phyloP scores from a whole-genome alignment of 1,140 invertebrate genomes.

The Himalopsyche phryganea region DNA sequence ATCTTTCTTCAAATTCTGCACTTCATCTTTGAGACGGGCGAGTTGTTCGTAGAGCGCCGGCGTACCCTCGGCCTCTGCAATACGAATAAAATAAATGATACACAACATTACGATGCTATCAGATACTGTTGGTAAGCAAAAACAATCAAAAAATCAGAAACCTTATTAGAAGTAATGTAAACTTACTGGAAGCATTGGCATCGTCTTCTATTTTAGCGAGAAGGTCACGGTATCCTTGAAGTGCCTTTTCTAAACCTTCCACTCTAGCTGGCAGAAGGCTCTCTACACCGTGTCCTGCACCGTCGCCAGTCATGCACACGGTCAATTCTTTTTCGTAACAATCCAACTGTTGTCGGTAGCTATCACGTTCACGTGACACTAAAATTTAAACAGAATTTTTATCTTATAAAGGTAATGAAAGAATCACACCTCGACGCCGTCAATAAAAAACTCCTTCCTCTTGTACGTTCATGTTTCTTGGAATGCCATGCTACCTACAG shows the following conservation, averaged over 20 bases:
- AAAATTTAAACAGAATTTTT: constrained; percentile 38
- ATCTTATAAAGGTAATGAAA: background rate
- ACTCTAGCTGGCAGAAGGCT: constrained; percentile 54
- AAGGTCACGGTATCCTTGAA: constrained; percentile 67
- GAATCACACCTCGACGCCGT: background rate
- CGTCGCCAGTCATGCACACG: constrained; percentile 44
- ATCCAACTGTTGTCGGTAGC: constrained; percentile 70
- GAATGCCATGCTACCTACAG: too few species aligned
- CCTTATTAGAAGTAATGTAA: background rate
- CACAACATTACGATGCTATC: too few species aligned
- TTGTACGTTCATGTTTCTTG: too few species aligned
- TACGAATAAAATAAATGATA: background rate
- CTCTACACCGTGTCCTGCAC: constrained; percentile 37
- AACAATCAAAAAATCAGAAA: too few species aligned
- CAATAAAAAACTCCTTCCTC: background rate
- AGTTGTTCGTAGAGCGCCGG: constrained; percentile 41
- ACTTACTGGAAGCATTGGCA: constrained; percentile 42
- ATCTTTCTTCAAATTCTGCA: constrained; percentile 53
- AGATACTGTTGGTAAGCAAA: too few species aligned
- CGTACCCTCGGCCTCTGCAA: constrained; percentile 16
- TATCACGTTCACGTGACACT: constrained; percentile 74
- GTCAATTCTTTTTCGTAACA: constrained; percentile 80
- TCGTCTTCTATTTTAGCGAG: constrained; percentile 65
- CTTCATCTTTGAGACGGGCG: constrained; percentile 46
- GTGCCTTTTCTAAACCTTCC: constrained; percentile 61